A percentile compares a stretch with the other conserved stretches of the same genome.
Evolutionary conservation across 2,113 vertebrate genomes (phyloP).

Genomic region (Todiramphus saurophagus): DNA sequence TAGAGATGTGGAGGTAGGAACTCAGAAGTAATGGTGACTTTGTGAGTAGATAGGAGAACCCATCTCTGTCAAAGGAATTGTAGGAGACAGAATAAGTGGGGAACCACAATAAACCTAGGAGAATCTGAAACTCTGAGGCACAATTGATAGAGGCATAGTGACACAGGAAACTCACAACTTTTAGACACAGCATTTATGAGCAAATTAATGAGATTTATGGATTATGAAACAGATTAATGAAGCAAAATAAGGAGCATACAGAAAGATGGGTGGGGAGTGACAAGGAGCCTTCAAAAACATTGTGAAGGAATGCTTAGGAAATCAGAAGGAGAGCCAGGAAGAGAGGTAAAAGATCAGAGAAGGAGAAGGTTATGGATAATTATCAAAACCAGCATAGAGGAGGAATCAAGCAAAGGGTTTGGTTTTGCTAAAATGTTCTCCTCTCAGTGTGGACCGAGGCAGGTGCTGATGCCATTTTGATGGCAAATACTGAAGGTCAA

Average conservation of each 20-base stretch:
- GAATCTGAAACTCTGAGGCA: not conserved
- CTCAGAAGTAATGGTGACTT: not conserved
- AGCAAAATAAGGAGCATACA: not conserved
- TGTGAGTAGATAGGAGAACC: not conserved
- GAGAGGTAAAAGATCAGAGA: not conserved
- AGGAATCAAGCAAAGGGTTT: not conserved
- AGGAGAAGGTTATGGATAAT: not conserved
- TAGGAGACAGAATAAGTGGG: not conserved
- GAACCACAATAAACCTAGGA: not conserved
- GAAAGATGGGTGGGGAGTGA: not conserved
- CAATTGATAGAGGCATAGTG: not conserved
- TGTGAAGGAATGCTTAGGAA: not conserved
- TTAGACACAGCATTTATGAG: rapidly evolving
- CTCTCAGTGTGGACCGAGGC: not conserved
- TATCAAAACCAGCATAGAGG: not conserved
- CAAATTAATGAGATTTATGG: too few relatives aligned
- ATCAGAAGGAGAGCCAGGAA: not conserved
- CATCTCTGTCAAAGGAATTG: not conserved
- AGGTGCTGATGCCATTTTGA: not conserved
- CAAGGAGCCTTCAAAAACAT: not conserved
- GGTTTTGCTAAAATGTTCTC: not conserved
- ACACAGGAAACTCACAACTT: not conserved
- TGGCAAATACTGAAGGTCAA: not conserved
- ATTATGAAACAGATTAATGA: not conserved
- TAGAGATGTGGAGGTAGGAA: not conserved